Evolutionary conservation across 2,113 vertebrate species (phyloP).

Genomic region (Blennius ocellaris): DNA sequence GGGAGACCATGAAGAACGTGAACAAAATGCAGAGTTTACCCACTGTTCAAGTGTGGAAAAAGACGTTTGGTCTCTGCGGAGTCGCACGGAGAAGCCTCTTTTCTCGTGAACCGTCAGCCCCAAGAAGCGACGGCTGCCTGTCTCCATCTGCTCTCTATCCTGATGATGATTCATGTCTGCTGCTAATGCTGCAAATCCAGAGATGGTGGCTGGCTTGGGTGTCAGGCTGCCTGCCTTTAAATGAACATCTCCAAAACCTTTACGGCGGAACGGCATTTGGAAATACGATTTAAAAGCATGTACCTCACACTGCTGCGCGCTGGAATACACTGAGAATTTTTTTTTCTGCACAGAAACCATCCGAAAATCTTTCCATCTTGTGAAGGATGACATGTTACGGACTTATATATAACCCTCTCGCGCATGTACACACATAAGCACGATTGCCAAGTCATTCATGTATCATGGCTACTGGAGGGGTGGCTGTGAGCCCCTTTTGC

Average conservation of each 20-base stretch:
- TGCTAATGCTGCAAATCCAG: constrained; percentile 71
- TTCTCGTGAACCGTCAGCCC: constrained; percentile 48
- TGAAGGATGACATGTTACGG: not conserved
- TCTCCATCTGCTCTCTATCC: constrained; percentile 68
- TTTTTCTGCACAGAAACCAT: constrained; percentile 14
- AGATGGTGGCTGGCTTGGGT: constrained; percentile 58
- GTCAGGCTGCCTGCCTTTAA: constrained; percentile 58
- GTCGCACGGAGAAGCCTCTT: constrained; percentile 19
- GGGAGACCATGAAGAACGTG: constrained; percentile 58
- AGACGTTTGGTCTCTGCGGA: constrained; percentile 30
- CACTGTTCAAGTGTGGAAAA: constrained; percentile 13
- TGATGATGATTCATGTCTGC: constrained; percentile 71
- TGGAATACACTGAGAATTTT: constrained; percentile 1
- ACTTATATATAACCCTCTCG: constrained; percentile 18
- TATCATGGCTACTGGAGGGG: constrained; percentile 63
- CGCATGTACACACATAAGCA: constrained; percentile 22
- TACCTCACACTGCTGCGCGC: not conserved
- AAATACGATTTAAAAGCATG: constrained; percentile 26
- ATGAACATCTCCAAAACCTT: constrained; percentile 47
- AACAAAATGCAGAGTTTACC: constrained; percentile 61
- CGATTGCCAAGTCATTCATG: constrained; percentile 67
- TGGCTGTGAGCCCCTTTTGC: constrained; percentile 59
- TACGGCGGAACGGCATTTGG: constrained; percentile 18
- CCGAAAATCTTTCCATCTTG: not conserved
- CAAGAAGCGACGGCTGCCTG: constrained; percentile 37